Conservation (phyloP, 2,113 vertebrate genomes). For the Prolemur simus region DNA sequence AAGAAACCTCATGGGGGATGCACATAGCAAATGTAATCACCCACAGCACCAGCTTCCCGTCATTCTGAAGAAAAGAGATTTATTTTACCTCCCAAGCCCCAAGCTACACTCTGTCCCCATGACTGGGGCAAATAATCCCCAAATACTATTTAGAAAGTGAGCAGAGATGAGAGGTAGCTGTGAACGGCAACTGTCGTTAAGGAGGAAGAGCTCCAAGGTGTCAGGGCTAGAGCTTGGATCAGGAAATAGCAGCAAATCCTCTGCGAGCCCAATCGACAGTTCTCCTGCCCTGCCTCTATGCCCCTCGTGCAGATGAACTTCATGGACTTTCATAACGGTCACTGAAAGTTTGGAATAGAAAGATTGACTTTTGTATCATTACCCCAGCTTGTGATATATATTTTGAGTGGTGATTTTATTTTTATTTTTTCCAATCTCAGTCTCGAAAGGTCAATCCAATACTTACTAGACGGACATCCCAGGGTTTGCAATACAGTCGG, state of each 20-base stretch:
- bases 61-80: background rate
- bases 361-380: constrained; percentile 44
- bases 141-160: background rate
- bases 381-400: background rate
- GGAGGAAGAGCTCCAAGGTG: background rate
- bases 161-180: background rate
- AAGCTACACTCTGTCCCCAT: background rate
- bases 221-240: background rate
- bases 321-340: constrained; percentile 8
- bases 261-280: background rate
- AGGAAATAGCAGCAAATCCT: background rate
- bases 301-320: background rate
- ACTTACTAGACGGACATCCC: background rate
- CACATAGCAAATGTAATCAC: background rate
- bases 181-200: background rate
- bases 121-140: background rate
- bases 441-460: constrained; percentile 54
- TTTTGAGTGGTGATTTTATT: constrained; percentile 60
- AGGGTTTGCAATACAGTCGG: constrained; percentile 31
- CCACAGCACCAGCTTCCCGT: background rate
- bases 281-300: background rate
- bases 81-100: background rate
- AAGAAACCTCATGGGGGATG: background rate
- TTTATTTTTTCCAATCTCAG: constrained; percentile 70
- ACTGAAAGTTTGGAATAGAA: constrained; percentile 31